phyloP scores from a whole-genome alignment of 2,113 vertebrate genomes.

The Hassar affinis region DNA sequence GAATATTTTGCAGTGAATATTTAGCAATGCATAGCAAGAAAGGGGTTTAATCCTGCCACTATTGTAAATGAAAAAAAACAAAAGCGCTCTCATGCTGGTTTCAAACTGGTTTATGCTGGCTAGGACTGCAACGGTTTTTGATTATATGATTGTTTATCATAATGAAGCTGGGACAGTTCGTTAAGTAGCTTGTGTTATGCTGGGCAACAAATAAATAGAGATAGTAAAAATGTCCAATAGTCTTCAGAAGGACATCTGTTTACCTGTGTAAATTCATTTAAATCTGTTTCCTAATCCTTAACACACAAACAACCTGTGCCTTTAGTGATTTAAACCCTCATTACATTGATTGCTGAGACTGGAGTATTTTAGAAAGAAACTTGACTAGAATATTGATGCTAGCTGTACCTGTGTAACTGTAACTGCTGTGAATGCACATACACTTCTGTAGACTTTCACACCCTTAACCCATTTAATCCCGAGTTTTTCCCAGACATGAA shows the following conservation, averaged over 20 bases:
- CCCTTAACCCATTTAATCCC: too few species aligned
- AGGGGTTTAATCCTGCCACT: background rate
- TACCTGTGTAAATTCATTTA: background rate
- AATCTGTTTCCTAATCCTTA: constrained; percentile 4
- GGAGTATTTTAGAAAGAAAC: background rate
- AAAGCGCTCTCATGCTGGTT: background rate
- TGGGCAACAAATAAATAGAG: background rate
- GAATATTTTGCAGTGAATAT: constrained; percentile 42
- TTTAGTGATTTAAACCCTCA: constrained; percentile 28
- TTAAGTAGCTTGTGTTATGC: background rate
- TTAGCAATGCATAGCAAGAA: constrained; percentile 27
- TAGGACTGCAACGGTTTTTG: background rate
- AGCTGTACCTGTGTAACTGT: background rate
- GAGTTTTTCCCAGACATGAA: too few species aligned
- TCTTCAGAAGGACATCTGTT: constrained; percentile 11
- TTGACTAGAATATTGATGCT: constrained; percentile 7
- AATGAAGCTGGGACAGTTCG: background rate
- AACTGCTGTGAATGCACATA: background rate
- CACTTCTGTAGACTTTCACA: background rate
- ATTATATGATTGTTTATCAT: background rate
- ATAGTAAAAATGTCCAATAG: constrained; percentile 9
- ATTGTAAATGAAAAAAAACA: background rate
- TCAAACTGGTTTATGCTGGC: background rate
- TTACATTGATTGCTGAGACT: constrained; percentile 23
- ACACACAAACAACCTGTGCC: background rate